Base-by-base conservation (phyloP, 2,797 vertebrate species). In the Crypturellus tataupa region DNA sequence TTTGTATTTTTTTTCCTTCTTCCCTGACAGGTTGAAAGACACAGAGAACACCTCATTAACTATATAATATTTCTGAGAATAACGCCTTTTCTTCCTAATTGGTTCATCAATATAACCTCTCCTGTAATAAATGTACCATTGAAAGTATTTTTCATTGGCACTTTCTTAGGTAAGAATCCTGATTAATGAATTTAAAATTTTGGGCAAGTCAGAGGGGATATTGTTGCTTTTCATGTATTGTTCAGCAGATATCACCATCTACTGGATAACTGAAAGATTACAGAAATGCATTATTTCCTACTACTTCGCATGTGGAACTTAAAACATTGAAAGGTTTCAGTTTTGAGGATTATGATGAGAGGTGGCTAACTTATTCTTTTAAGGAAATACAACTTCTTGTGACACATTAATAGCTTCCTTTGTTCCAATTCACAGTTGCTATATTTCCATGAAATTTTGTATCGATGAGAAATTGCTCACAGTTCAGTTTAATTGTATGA, bases 101-200 rank as follows among this genome's bases (percentile, higher is more conserved):
- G 99, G 99, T 99, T 99, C 98, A 99, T 99, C 98, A 99, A 99
- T 97, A 99, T 99, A 96, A 99, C 99, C 40, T 99, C 99, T 77
- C 99, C 99, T 76, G 98, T 99, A 95, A 99, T 99, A 97, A 99
- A 99, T 2, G 99, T 99, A 93, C 99, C 99, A 95, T 91, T 99
- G 90, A 99, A 99, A 93, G 98, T 99, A 80, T 99, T 99, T 98
- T 99, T 99, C 98, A 95, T 99, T 51, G 99, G 99, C 56, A 99
- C 99, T 63, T 99, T 99, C 96, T 96, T 99, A 75, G 99, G 99
- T 99, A 98, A 99, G 98, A 63, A 39, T 40, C 77, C 17, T 93
- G 40, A 39, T 67, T 93, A 14, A 15, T 46, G 62, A 77, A n/a
- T 25, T 39, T 4, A 3, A 10, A 10, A 13, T 40, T 78, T 59